phyloP scores from a whole-genome alignment of 2,113 vertebrate species.

The Theristicus caerulescens region DNA sequence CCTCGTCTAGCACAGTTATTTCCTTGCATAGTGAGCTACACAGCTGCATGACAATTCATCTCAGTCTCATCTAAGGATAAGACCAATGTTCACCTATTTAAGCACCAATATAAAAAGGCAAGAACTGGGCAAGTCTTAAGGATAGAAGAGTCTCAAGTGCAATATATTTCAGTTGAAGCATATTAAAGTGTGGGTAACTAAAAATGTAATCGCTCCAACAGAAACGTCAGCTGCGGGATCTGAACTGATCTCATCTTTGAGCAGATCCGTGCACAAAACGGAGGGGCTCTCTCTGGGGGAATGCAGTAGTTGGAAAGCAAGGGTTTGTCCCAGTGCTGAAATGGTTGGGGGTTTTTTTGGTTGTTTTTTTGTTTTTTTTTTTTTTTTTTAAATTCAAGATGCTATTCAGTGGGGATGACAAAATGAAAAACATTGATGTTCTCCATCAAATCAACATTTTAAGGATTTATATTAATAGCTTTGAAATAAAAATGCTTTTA shows the following conservation, averaged over 20 bases:
- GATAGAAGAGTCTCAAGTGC: not conserved
- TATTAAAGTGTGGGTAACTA: not conserved
- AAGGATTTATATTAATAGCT: not conserved
- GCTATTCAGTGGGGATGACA: not conserved
- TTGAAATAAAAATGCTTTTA: not conserved
- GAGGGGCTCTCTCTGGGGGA: not conserved
- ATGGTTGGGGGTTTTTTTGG: not conserved
- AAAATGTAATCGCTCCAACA: not conserved
- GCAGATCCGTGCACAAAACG: not conserved
- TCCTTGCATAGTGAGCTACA: not conserved
- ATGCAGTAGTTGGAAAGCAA: not conserved
- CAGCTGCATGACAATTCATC: not conserved
- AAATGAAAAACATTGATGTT: conserved; percentile 4
- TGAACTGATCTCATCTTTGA: not conserved
- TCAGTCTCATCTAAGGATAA: not conserved
- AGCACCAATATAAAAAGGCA: not conserved
- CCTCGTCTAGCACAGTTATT: not conserved
- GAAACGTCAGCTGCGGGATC: not conserved
- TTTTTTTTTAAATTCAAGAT: not conserved
- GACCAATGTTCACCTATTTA: fast-evolving
- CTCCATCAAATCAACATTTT: not conserved
- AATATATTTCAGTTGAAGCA: not conserved
- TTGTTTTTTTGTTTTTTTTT: not conserved
- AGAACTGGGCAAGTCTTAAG: not conserved
- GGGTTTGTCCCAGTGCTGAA: not conserved